Evolutionary conservation across 2,113 vertebrate species (phyloP).

Genomic region (Cynopterus brachyotis): DNA sequence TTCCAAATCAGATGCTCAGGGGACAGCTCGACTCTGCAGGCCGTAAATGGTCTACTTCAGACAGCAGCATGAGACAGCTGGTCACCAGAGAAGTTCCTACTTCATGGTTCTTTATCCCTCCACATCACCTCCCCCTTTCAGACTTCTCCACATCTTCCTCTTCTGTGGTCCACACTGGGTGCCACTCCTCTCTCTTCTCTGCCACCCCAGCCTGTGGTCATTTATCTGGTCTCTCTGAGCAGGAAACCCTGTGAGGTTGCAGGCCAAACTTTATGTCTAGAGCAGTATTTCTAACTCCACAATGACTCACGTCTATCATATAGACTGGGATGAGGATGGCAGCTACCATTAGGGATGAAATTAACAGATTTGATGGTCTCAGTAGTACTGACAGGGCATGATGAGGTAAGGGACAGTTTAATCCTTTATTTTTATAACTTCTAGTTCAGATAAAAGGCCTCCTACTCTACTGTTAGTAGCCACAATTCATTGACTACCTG

Average conservation of each 20-base stretch:
- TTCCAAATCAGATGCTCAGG: neutral
- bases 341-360: neutral
- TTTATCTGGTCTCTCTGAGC: neutral
- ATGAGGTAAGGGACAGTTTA: neutral
- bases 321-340: neutral
- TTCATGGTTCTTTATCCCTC: neutral
- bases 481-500: neutral
- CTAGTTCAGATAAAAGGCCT: neutral
- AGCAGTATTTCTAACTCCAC: neutral
- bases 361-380: neutral
- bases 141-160: slow-evolving; percentile 24
- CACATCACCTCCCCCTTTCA: neutral
- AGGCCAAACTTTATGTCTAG: neutral
- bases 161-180: neutral
- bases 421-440: neutral
- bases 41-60: neutral
- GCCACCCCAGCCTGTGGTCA: neutral
- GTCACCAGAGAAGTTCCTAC: neutral
- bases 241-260: neutral
- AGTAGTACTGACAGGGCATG: neutral
- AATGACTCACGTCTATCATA: neutral
- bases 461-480: neutral
- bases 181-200: neutral
- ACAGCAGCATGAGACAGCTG: neutral
- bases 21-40: neutral